Conservation (phyloP, 2,113 vertebrate species). For the Picathartes gymnocephalus region DNA sequence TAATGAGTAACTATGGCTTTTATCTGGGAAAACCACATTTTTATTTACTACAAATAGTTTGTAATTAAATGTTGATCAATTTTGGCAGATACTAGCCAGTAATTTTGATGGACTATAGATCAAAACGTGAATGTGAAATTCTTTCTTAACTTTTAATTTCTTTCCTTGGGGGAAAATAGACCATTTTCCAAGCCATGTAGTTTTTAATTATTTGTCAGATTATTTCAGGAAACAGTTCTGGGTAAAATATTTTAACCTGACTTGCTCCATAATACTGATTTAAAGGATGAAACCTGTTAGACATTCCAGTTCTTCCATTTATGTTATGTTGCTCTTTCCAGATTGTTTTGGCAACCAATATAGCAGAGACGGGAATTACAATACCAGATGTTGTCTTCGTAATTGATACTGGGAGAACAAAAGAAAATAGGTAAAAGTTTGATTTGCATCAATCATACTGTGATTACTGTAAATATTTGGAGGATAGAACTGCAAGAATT, state of each 20-base stretch:
- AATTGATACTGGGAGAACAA: constrained; percentile 92
- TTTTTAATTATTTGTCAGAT: not conserved
- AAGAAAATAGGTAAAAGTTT: constrained; percentile 91
- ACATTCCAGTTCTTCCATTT: not conserved
- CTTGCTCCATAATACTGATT: not conserved
- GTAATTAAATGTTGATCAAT: not conserved
- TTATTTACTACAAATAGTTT: not conserved
- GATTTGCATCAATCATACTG: not conserved
- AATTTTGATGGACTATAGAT: not conserved
- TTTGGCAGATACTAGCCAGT: not conserved
- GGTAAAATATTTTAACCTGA: not conserved
- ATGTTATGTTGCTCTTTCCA: constrained; percentile 59
- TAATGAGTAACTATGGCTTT: not conserved
- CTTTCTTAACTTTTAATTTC: not conserved
- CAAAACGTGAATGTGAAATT: not conserved
- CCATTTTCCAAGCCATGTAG: not conserved
- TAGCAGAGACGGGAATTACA: constrained; percentile 96
- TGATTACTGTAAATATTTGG: not conserved
- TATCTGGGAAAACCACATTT: not conserved
- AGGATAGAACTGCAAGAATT: not conserved
- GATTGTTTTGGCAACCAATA: constrained; percentile 98
- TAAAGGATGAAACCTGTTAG: not conserved
- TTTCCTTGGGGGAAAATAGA: not conserved
- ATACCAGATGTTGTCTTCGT: constrained; percentile 98
- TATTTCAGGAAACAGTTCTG: not conserved